These are phyloP conservation scores for Alaudala cheleensis DNA, from an alignment of 2,113 vertebrate genomes.

Conservation along the genomic window DNA sequence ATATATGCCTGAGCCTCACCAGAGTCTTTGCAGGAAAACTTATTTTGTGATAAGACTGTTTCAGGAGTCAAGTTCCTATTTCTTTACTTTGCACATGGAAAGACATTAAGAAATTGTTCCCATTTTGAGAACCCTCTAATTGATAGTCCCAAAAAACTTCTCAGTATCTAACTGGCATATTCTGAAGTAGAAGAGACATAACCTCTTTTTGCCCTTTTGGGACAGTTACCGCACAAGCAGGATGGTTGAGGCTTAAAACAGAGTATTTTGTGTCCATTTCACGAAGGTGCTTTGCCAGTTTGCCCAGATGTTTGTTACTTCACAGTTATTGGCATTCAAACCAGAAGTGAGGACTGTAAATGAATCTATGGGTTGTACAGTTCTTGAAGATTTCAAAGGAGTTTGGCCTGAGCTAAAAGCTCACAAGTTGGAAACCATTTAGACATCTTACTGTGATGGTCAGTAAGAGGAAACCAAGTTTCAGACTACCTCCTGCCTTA, in stretches of 20 bases:
- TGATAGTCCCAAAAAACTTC: neutral
- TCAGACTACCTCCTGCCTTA: constrained; percentile 30
- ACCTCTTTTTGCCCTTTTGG: neutral
- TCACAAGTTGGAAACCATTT: neutral
- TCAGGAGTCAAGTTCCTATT: neutral
- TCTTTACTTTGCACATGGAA: neutral
- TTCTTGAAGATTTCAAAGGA: constrained; percentile 26
- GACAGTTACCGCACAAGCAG: neutral
- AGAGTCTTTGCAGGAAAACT: neutral
- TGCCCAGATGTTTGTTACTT: neutral
- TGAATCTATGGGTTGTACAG: neutral
- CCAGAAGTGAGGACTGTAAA: neutral
- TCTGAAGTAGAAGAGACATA: neutral
- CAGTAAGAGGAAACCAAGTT: constrained; percentile 47
- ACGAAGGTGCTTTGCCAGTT: neutral
- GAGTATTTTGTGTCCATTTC: neutral
- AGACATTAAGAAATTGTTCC: neutral
- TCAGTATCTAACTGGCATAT: neutral
- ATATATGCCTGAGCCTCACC: neutral
- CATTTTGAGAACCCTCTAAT: neutral
- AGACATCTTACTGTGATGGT: neutral
- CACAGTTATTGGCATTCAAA: neutral
- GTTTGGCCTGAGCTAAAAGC: neutral
- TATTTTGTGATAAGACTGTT: neutral
- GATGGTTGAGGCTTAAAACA: neutral